phyloP scores from a whole-genome alignment of 2,113 vertebrate species.

The Cottus gobio region DNA sequence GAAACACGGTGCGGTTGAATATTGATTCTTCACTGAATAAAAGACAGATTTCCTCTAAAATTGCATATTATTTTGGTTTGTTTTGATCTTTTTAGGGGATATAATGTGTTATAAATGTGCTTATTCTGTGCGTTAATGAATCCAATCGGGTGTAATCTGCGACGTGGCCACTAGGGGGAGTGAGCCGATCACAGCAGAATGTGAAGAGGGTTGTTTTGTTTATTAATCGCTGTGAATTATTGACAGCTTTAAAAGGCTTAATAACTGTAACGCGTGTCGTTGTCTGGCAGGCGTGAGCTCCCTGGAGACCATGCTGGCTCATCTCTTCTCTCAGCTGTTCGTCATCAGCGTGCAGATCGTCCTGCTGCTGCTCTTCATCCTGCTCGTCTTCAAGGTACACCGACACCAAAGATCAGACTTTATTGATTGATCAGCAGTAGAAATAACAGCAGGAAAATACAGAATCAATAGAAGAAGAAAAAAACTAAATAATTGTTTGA shows the following conservation, averaged over 20 bases:
- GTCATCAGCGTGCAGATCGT: slow-evolving; percentile 86
- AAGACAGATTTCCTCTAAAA: neutral
- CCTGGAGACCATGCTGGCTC: slow-evolving; percentile 85
- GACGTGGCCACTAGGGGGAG: slow-evolving; percentile 61
- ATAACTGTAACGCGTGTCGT: no score
- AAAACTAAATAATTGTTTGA: neutral
- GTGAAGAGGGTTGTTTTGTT: neutral
- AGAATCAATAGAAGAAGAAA: neutral
- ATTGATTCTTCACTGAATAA: neutral
- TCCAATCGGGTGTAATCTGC: slow-evolving; percentile 32
- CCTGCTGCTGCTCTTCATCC: slow-evolving; percentile 83
- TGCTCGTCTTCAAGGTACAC: slow-evolving; percentile 83
- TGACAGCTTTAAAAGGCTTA: neutral
- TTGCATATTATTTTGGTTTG: neutral
- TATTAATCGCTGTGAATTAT: no score
- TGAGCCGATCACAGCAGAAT: slow-evolving; percentile 10
- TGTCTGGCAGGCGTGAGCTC: slow-evolving; percentile 82
- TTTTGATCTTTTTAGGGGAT: neutral
- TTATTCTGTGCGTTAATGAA: neutral
- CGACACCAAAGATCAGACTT: slow-evolving; percentile 1
- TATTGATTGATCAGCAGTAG: slow-evolving; percentile 18
- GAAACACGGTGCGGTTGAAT: neutral
- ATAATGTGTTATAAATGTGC: neutral
- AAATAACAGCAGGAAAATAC: neutral
- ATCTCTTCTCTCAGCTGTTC: slow-evolving; percentile 85